Evolutionary conservation across 2,888 invertebrate species (phyloP).

Genomic region (Poecilobothrus nobilitatus): DNA sequence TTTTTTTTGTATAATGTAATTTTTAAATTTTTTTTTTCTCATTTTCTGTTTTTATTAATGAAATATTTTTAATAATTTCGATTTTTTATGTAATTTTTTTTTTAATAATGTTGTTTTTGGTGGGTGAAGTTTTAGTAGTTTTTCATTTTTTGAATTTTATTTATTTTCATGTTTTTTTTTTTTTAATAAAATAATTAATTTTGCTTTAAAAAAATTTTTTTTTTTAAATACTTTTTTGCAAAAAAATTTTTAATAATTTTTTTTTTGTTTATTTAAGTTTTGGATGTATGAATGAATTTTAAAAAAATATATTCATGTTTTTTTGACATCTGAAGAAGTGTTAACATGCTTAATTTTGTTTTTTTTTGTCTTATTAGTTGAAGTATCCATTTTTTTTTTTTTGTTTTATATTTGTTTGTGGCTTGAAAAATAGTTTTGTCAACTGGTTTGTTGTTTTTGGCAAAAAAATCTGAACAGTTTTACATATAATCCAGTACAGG

Average conservation of each 20-base stretch:
- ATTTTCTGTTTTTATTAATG: neutral
- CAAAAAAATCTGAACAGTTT: constrained; percentile 6
- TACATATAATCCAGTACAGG: constrained; percentile 1
- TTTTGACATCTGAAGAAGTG: neutral
- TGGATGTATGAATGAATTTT: neutral
- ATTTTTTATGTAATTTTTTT: neutral
- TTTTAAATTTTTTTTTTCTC: neutral
- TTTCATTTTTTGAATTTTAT: neutral
- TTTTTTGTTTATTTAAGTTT: neutral
- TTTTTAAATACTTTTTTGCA: neutral
- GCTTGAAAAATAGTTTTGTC: neutral
- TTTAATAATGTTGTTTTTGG: constrained; percentile 2
- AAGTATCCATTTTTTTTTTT: neutral
- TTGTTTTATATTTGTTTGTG: neutral
- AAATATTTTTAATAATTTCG: neutral
- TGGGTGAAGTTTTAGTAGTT: constrained; percentile 4
- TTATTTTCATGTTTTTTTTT: neutral
- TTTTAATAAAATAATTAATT: neutral
- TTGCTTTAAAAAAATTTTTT: neutral
- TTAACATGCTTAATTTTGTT: neutral
- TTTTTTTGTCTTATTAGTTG: neutral
- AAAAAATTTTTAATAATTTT: neutral
- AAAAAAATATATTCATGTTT: constrained; percentile 3
- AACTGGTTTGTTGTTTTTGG: constrained; percentile 6
- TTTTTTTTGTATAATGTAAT: neutral